These are phyloP conservation scores for Platichthys stellatus DNA, from an alignment of 2,113 vertebrate genomes.

Conservation along the genomic window DNA sequence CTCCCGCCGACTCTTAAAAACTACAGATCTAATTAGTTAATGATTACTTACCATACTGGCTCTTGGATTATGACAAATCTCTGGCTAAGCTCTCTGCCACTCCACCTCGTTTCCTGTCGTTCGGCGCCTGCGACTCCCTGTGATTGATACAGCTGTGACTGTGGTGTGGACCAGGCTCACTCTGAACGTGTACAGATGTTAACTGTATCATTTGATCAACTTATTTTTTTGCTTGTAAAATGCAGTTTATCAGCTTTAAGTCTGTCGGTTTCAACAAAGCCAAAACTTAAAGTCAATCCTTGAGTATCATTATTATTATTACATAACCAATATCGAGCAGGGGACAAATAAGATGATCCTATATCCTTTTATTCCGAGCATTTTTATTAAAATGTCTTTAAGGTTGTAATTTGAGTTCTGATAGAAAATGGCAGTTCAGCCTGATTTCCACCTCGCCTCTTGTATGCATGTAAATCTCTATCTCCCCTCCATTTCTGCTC, in stretches of 20 bases:
- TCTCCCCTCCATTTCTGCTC: constrained; percentile 15
- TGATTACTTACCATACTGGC: constrained; percentile 60
- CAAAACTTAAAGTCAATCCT: no score
- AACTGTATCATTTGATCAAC: constrained; percentile 25
- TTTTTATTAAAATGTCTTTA: neutral
- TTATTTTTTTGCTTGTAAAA: constrained; percentile 10
- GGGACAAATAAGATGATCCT: neutral
- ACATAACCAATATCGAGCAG: neutral
- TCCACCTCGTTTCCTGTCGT: constrained; percentile 36
- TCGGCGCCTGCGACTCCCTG: constrained; percentile 22
- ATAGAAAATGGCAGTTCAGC: neutral
- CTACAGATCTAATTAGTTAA: constrained; percentile 67
- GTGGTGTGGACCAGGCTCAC: constrained; percentile 22
- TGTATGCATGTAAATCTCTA: constrained; percentile 11
- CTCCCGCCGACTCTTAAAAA: constrained; percentile 50
- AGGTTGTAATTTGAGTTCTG: neutral
- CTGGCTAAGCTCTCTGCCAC: constrained; percentile 31
- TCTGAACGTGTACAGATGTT: constrained; percentile 24
- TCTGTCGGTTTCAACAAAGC: neutral
- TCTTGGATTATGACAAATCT: constrained; percentile 63
- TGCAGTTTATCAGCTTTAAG: constrained; percentile 1
- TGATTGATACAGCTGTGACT: constrained; percentile 48
- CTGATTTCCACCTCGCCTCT: constrained; percentile 14
- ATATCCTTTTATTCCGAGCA: neutral
- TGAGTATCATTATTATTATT: neutral